These are phyloP conservation scores for Catharus ustulatus DNA, from an alignment of 2,797 vertebrate species.

Conservation along the genomic window DNA sequence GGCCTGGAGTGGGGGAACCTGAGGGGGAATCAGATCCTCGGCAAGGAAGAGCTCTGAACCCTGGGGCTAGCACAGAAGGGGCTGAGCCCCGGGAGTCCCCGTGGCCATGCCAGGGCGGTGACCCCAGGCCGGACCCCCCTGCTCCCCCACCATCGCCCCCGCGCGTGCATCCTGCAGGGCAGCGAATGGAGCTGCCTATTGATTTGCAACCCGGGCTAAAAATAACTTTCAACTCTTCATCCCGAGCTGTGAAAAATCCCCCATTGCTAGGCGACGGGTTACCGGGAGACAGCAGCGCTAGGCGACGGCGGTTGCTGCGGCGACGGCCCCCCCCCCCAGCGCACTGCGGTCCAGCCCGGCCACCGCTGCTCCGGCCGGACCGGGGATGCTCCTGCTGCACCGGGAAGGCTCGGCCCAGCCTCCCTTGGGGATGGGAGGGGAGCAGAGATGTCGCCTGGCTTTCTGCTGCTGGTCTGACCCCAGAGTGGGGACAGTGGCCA, in stretches of 20 bases:
- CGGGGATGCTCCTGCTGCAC: not conserved
- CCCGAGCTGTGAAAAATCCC: slow-evolving; percentile 74
- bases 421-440: not conserved
- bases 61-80: not conserved
- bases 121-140: not conserved
- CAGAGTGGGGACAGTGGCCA: accelerated
- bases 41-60: accelerated
- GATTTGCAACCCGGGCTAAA: slow-evolving; percentile 75
- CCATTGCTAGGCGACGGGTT: slow-evolving; percentile 84
- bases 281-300: slow-evolving; percentile 83
- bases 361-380: not conserved
- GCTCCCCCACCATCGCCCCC: not conserved
- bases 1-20: not conserved
- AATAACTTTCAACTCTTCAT: slow-evolving; percentile 76
- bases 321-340: slow-evolving; percentile 78
- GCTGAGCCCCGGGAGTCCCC: not conserved
- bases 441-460: accelerated
- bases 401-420: not conserved
- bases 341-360: slow-evolving; percentile 77
- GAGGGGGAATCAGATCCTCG: not conserved
- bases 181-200: slow-evolving; percentile 71
- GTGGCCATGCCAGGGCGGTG: accelerated
- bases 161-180: slow-evolving; percentile 27
- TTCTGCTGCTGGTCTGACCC: not conserved
- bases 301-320: slow-evolving; percentile 86